Evolutionary conservation across 1,140 invertebrate genomes (phyloP), one percentile per base, ranked within the genome.

Genomic region (Harlomillsia oculata): DNA sequence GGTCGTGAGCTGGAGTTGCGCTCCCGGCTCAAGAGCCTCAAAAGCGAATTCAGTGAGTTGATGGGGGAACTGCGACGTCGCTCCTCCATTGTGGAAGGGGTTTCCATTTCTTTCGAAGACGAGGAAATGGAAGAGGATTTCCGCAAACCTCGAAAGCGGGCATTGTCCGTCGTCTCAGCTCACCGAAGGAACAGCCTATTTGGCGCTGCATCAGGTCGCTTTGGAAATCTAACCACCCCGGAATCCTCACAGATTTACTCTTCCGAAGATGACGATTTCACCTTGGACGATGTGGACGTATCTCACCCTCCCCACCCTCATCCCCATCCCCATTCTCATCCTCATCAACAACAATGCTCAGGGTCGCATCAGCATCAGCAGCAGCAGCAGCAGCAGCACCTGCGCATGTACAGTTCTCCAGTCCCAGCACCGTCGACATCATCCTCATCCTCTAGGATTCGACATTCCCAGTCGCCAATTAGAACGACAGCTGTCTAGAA

Each of bases 11-110:
- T 60, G 13, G 66, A 69, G 23, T 62, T 73, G 13, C 64, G 69
- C n/a, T 65, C 65, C n/a, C 68, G 70, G 28, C 70, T 77, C 6
- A 74, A 75, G 48, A 65, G 69, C 13, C 69, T 78, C 2, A 77
- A 77, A 66, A 73, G 72, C 39, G 75, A 77, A 57, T 78, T 75
- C 54, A 71, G 73, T 3, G 71, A 77, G 56, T 64, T 78, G 5
- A 67, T 78, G 51, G 67, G 74, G 18, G 75, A 77, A 55, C 65
- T 77, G 37, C 63, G 76, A 16, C 68, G 74, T 30, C 65, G 74
- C 37, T 72, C 73, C 40, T 74, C 75, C 4, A 68, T 73, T 14
- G 72, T 72, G 1, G 69, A 72, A 16, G 68, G 71, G 1, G 50
- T 54, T 21, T 20, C 62, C 44, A 43, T 65, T 26, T 64, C 53